Evolutionary conservation across 1,140 invertebrate genomes (phyloP).

Genomic region (Eupristina koningsbergeri): DNA sequence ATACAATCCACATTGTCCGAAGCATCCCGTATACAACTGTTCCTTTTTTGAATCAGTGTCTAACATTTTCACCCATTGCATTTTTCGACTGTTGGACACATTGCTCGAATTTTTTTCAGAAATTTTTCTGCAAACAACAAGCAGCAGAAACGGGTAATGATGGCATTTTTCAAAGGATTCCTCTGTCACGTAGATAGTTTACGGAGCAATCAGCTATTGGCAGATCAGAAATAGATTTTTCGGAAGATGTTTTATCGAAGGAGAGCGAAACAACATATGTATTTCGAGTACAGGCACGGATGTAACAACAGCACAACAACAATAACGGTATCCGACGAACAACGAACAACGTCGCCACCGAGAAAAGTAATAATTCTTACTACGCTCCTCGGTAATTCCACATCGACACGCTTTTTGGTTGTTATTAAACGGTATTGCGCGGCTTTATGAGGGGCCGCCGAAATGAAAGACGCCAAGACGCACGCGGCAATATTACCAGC

Average conservation of each 20-base stretch:
- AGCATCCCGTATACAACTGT: neutral
- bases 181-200: neutral
- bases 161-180: neutral
- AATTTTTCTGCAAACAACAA: neutral
- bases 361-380: slow-evolving; percentile 32
- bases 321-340: no score
- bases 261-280: neutral
- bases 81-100: neutral
- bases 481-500: slow-evolving; percentile 19
- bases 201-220: neutral
- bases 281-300: neutral
- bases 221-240: neutral
- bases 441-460: slow-evolving; percentile 18
- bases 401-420: neutral
- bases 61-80: neutral
- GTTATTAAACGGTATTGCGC: slow-evolving; percentile 41
- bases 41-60: neutral
- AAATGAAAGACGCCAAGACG: slow-evolving; percentile 27
- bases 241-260: neutral
- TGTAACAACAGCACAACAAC: no score
- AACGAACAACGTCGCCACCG: neutral
- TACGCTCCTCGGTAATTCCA: neutral
- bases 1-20: neutral
- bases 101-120: neutral
- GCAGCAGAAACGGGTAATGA: neutral